Evolutionary conservation across 2,888 invertebrate species (phyloP).

Genomic region (Acrobasis repandana): DNA sequence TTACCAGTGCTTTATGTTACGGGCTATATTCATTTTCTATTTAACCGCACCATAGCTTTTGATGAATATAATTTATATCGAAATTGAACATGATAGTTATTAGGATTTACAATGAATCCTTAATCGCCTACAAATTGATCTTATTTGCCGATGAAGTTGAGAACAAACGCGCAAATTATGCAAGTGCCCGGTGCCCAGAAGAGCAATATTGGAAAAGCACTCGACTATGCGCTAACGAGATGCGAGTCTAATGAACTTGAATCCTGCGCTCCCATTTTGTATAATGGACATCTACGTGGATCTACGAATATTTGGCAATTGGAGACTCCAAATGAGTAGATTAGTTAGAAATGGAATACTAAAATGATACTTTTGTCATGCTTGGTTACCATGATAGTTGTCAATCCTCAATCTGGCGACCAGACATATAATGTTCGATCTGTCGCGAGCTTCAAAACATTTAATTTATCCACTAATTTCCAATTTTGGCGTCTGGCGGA

Average conservation of each 20-base stretch:
- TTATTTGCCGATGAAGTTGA: slow-evolving; percentile 23
- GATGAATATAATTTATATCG: too few relatives aligned
- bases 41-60: too few relatives aligned
- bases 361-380: not conserved
- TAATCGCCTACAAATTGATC: slow-evolving; percentile 19
- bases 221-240: slow-evolving; percentile 75
- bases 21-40: too few relatives aligned
- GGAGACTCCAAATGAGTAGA: not conserved
- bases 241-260: slow-evolving; percentile 79
- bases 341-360: not conserved
- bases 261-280: slow-evolving; percentile 76
- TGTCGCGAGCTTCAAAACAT: too few relatives aligned
- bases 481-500: too few relatives aligned
- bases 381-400: too few relatives aligned
- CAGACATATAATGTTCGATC: too few relatives aligned
- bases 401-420: too few relatives aligned
- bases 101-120: not conserved
- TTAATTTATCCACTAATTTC: too few relatives aligned
- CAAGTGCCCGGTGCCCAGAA: slow-evolving; percentile 53
- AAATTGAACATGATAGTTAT: too few relatives aligned
- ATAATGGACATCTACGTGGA: slow-evolving; percentile 64
- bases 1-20: too few relatives aligned
- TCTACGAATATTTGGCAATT: slow-evolving; percentile 37
- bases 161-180: slow-evolving; percentile 19
- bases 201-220: slow-evolving; percentile 77